Evolutionary conservation across 37 sponge, comb jelly and placozoan genomes (phyloP), one percentile per base, ranked within the genome.

Genomic region (Mnemiopsis leidyi): DNA sequence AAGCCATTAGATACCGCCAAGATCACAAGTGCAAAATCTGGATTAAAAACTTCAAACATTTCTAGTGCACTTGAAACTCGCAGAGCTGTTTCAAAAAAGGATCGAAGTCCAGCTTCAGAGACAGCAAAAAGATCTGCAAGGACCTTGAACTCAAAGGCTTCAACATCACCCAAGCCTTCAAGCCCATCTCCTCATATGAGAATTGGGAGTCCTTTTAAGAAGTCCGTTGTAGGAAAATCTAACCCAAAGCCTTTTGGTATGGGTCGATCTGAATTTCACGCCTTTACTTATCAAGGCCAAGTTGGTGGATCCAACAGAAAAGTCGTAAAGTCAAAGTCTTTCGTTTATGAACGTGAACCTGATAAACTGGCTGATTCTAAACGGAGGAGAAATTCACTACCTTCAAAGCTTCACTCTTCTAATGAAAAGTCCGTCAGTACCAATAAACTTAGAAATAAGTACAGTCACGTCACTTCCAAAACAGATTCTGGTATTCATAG

Each of bases 391-490:
- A 48, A 48, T 48, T 48, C 61, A 13, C 61, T 48, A 5, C 61
- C 61, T 18, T 48, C 61, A 5, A 13, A 48, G 13, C 61, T 18
- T 13, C 61, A 48, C 61, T 48, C 61, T 48, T 7, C 30, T 71
- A 25, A 28, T 71, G 75, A 28, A 25, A 29, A n/a, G 20, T 24
- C 75, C 7, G 21, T 2, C 30, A 28, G 75, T n/a, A 21, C 20
- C 68, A 67, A 20, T 13, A 71, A 25, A n/a, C 5, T n/a, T 13
- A 71, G 20, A n/a, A 71, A n/a, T 24, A 71, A 18, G 75, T 71
- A 71, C 75, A 71, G 75, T 71, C 75, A 71, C 23, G 20, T 71
- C 75, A 71, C 25, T 5, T 71, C 75, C 3, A 71, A 71, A 71
- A 28, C 30, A 29, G 75, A 71, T 28, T 29, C 30, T 18, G 75